Percentiles rank a stretch among this genome's conserved stretches.
These are phyloP conservation scores for Aspidiotus rigidus DNA, from an alignment of 2,888 invertebrate genomes.

Conservation along the genomic window DNA sequence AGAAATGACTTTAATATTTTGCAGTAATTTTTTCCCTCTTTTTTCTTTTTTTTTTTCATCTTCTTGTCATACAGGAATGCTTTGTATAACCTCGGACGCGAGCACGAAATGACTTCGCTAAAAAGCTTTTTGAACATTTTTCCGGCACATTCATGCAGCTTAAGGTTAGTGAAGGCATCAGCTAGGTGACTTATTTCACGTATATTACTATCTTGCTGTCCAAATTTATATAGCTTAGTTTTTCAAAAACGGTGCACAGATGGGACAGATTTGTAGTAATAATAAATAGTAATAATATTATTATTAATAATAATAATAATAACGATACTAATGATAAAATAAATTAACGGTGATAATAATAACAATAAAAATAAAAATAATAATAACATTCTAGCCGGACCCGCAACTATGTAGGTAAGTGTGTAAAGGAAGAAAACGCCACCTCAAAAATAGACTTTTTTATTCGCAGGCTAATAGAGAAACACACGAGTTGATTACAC, in stretches of 20 bases:
- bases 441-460: slow-evolving; percentile 24
- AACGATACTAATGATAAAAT: background rate
- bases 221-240: background rate
- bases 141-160: slow-evolving; percentile 13
- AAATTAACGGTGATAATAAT: background rate
- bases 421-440: slow-evolving; percentile 29
- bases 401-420: slow-evolving; percentile 28
- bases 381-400: slow-evolving; percentile 17
- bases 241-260: background rate
- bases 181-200: background rate
- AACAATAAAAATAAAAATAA: background rate
- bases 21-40: too few relatives aligned
- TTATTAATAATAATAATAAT: background rate
- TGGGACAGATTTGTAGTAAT: background rate
- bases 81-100: too few relatives aligned
- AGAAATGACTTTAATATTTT: too few relatives aligned
- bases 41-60: too few relatives aligned
- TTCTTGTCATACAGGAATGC: too few relatives aligned
- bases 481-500: too few relatives aligned
- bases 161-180: slow-evolving; percentile 13
- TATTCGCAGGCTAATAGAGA: background rate
- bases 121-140: background rate
- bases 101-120: background rate
- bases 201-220: background rate
- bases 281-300: too few relatives aligned